phyloP scores from a whole-genome alignment of 2,888 invertebrate genomes.

The Meganola albula region DNA sequence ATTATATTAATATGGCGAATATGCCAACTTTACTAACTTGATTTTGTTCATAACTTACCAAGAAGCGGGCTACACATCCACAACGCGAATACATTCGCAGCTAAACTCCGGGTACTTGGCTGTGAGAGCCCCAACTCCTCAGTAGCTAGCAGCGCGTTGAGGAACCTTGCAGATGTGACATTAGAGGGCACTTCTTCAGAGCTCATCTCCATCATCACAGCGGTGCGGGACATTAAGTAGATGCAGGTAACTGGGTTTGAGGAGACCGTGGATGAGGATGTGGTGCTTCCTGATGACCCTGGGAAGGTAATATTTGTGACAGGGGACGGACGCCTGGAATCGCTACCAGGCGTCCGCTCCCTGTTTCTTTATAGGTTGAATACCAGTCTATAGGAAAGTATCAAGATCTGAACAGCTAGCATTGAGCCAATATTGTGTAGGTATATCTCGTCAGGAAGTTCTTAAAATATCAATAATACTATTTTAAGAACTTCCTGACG shows the following conservation, averaged over 20 bases:
- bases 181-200: slow-evolving; percentile 63
- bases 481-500: no score
- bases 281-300: slow-evolving; percentile 69
- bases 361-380: no score
- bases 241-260: slow-evolving; percentile 82
- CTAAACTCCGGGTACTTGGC: slow-evolving; percentile 83
- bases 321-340: no score
- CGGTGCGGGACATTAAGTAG: slow-evolving; percentile 89
- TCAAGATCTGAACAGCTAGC: no score
- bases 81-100: slow-evolving; percentile 91
- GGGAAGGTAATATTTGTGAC: no score
- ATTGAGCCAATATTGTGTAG: no score
- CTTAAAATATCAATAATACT: no score
- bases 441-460: no score
- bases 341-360: no score
- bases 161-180: slow-evolving; percentile 58
- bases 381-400: no score
- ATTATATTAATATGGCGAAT: no score
- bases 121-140: slow-evolving; percentile 87
- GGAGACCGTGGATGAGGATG: slow-evolving; percentile 61
- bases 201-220: slow-evolving; percentile 88
- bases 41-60: slow-evolving; percentile 79
- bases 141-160: slow-evolving; percentile 57
- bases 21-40: no score
- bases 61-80: slow-evolving; percentile 96